phyloP scores from a whole-genome alignment of 2,888 invertebrate species.

The Aricia artaxerxes region DNA sequence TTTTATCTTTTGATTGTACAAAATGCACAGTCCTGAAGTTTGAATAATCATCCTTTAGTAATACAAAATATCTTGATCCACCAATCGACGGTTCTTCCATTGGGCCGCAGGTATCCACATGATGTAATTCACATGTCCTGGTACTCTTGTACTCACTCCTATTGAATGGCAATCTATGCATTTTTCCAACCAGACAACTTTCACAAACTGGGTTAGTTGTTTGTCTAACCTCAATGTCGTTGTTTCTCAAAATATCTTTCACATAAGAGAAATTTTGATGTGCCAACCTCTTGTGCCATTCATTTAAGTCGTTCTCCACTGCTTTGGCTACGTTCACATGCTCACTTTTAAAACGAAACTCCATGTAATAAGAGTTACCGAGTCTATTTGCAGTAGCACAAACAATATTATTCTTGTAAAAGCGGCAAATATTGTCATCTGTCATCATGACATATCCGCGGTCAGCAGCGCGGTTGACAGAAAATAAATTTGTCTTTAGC shows the following conservation, averaged over 20 bases:
- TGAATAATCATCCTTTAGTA: conserved; percentile 44
- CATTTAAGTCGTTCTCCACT: conserved; percentile 27
- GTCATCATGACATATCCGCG: conserved; percentile 44
- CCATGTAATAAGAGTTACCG: conserved; percentile 40
- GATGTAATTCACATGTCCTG: conserved; percentile 42
- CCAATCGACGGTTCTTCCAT: conserved; percentile 42
- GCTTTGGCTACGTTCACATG: conserved; percentile 29
- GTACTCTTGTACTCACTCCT: conserved; percentile 29
- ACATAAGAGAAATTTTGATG: conserved; percentile 38
- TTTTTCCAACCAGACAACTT: conserved; percentile 35
- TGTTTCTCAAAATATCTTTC: conserved; percentile 32
- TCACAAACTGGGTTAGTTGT: conserved; percentile 37
- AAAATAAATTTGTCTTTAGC: conserved; percentile 41
- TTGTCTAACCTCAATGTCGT: conserved; percentile 38
- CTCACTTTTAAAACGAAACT: conserved; percentile 38
- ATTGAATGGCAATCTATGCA: conserved; percentile 33
- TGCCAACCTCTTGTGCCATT: conserved; percentile 37
- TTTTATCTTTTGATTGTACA: conserved; percentile 36
- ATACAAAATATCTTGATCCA: conserved; percentile 43
- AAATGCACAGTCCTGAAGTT: conserved; percentile 35
- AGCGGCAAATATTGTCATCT: conserved; percentile 39
- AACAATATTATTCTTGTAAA: conserved; percentile 35
- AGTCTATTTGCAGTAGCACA: conserved; percentile 41
- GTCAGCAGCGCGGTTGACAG: conserved; percentile 39
- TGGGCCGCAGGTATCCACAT: conserved; percentile 42